Evolutionary conservation across 2,113 vertebrate species (phyloP), one percentile per base, ranked within the genome.

Genomic region (Phasianus colchicus): DNA sequence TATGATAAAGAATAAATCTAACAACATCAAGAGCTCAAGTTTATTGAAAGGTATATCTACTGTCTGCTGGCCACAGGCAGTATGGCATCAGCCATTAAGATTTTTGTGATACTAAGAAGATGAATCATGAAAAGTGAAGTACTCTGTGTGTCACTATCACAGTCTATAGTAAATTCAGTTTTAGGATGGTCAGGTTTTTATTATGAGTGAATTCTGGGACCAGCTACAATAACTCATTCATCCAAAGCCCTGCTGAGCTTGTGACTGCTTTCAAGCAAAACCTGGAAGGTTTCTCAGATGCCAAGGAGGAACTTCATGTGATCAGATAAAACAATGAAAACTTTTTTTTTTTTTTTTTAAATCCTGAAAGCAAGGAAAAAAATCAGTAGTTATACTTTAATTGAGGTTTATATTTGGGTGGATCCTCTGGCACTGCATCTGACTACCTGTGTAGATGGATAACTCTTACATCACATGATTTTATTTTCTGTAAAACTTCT

Each of bases 401-500:
- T 22, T 81, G 6, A 64, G 57, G n/a, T 75, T 60, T 57, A 30
- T 40, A 14, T 0, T 0, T 64, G 58, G 1, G 2, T 52, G 24
- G 13, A 34, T 75, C 12, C 54, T 29, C 57, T 72, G 34, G 52
- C 47, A 65, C 27, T 61, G 24, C 89, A 64, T 7, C 27, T 13
- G 19, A 79, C 36, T 6, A 86, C 6, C 61, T 57, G 17, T 17
- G 65, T 42, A 86, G 81, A 90, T 11, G 43, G 2, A 66, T 70
- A 50, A 72, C 17, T 85, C 1, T 63, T 55, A 34, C 25, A 2
- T 82, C 19, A 22, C 11, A 40, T 4, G 5, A 57, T 64, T 90
- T 86, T 69, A 52, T 34, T 43, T 89, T 60, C 36, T 16, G 3
- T n/a, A 81, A 64, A 21, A 60, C 17, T 52, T 74, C n/a, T 52